Conservation (phyloP, 2,888 invertebrate species). For the Unio pictorum region DNA sequence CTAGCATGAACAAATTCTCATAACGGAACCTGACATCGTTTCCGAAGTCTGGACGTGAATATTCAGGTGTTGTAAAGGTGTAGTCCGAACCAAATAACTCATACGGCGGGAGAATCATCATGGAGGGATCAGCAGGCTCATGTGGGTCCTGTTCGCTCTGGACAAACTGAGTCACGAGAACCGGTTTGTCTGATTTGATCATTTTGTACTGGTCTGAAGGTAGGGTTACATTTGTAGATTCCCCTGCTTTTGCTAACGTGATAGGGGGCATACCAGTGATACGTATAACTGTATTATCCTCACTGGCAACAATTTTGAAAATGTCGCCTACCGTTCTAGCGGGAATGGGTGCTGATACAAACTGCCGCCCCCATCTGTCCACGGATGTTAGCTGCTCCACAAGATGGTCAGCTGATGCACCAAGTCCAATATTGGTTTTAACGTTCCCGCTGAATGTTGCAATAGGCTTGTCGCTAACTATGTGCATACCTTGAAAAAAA, state of each 20-base stretch:
- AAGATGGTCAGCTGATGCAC: slow-evolving; percentile 50
- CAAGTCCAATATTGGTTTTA: slow-evolving; percentile 33
- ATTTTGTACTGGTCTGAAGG: slow-evolving; percentile 26
- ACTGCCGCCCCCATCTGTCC: slow-evolving; percentile 57
- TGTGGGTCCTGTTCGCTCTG: slow-evolving; percentile 40
- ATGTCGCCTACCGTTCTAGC: slow-evolving; percentile 54
- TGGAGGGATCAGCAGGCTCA: slow-evolving; percentile 53
- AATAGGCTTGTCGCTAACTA: slow-evolving; percentile 33
- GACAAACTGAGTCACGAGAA: slow-evolving; percentile 40
- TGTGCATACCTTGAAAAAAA: slow-evolving; percentile 25
- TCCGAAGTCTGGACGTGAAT: slow-evolving; percentile 35
- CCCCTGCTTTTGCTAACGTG: slow-evolving; percentile 23
- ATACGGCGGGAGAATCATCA: slow-evolving; percentile 54
- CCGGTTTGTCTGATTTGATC: slow-evolving; percentile 31
- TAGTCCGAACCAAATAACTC: slow-evolving; percentile 50
- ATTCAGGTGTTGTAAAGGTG: slow-evolving; percentile 49
- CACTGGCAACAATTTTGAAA: slow-evolving; percentile 44
- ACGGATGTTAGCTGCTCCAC: slow-evolving; percentile 53
- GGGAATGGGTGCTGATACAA: slow-evolving; percentile 56
- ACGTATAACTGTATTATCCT: slow-evolving; percentile 30
- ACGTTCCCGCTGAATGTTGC: slow-evolving; percentile 40
- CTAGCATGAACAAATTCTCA: slow-evolving; percentile 38
- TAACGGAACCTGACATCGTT: slow-evolving; percentile 15
- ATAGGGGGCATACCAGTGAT: slow-evolving; percentile 26
- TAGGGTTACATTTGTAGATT: slow-evolving; percentile 19